Base-by-base conservation (phyloP, 2,113 vertebrate genomes). In the Petromus typicus region DNA sequence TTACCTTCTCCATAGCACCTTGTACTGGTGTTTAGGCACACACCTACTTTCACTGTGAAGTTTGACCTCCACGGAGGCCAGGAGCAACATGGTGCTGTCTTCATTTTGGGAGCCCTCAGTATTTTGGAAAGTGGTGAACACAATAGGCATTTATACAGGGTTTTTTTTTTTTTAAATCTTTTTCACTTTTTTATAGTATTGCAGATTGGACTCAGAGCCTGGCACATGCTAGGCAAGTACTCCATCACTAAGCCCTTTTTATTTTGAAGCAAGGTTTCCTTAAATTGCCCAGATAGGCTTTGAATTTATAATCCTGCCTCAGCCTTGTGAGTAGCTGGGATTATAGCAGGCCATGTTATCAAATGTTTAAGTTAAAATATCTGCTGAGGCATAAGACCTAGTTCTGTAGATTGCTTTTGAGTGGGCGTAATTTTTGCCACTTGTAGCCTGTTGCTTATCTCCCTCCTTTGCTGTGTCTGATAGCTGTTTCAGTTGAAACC, bases 361-460 rank as follows among this genome's bases (percentile, higher is more conserved):
- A 87, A 45, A 73, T 83, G 22, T 89, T 90, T 94, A 92, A 88
- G 30, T 90, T 9, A 51, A 37, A 37, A 7, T 82, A 37, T 91
- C 32, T 88, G n/a, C 71, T 71, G 64, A 91, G 57, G 63, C 18
- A 37, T 37, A 85, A 96, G 85, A 86, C 75, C 40, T 71, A 89
- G 67, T 64, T 86, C 48, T 67, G 25, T 79, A 57, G 13, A 23
- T 61, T 94, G 17, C 40, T 43, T 79, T 91, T 59, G 80, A 89
- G 30, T 82, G 78, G 54, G 73, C 27, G 22, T 93, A 40, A n/a
- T 93, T 86, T 89, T 90, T 82, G 67, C 45, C 8, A 30, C 17
- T 43, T 75, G n/a, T 16, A 67, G 7, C 66, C 64, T 18, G 14
- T 27, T 13, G 23, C 54, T 82, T 2, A 69, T 71, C 32, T 82